phyloP scores from a whole-genome alignment of 2,888 invertebrate genomes.

The Drosophila flavopinicola region DNA sequence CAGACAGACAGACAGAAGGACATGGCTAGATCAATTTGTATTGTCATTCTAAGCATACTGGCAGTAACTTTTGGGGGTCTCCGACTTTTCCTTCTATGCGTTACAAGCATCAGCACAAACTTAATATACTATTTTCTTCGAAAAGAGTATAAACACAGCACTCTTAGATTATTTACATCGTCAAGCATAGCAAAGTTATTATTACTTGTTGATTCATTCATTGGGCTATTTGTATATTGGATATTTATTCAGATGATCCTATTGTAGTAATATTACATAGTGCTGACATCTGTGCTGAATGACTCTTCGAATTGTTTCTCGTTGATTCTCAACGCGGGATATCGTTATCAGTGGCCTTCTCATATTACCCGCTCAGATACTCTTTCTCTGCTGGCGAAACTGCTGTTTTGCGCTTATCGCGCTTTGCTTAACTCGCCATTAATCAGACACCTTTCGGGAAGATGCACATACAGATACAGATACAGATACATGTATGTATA shows the following conservation, averaged over 20 bases:
- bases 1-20: too few species aligned
- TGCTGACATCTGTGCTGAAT: background rate
- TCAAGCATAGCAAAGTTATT: background rate
- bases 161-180: too few species aligned
- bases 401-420: slow-evolving; percentile 36
- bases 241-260: slow-evolving; percentile 18
- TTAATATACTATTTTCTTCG: too few species aligned
- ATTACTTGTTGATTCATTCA: background rate
- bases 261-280: background rate
- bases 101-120: too few species aligned
- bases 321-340: background rate
- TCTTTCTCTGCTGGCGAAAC: slow-evolving; percentile 18
- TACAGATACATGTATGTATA: slow-evolving; percentile 8
- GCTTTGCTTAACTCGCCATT: slow-evolving; percentile 19
- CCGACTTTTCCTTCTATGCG: too few species aligned
- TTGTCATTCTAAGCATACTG: too few species aligned
- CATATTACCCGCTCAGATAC: slow-evolving; percentile 20
- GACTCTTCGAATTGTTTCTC: background rate
- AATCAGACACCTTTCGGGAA: slow-evolving; percentile 22
- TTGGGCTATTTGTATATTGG: background rate
- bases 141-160: too few species aligned
- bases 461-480: slow-evolving; percentile 10
- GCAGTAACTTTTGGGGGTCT: too few species aligned
- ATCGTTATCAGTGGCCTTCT: slow-evolving; percentile 11
- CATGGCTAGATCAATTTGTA: too few species aligned